Evolutionary conservation across 2,113 vertebrate species (phyloP).

Genomic region (Bombycilla garrulus): DNA sequence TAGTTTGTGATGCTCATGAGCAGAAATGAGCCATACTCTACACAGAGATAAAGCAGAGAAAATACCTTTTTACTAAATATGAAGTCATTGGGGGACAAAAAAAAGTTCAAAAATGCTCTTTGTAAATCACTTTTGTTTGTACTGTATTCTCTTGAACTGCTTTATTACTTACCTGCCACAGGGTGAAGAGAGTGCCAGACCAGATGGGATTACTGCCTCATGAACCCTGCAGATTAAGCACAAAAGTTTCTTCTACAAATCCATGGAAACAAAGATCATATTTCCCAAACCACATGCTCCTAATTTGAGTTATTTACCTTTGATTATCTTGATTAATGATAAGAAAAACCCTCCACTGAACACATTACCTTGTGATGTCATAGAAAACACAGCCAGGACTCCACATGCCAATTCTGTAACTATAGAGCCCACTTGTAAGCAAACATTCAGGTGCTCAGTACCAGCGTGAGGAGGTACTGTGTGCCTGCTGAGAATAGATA

Average conservation of each 20-base stretch:
- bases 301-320: background rate
- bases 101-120: background rate
- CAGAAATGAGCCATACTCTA: background rate
- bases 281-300: background rate
- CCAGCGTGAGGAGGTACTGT: conserved; percentile 86
- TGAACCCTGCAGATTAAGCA: background rate
- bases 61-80: background rate
- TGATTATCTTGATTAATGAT: background rate
- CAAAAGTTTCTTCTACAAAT: background rate
- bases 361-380: conserved; percentile 82
- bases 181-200: background rate
- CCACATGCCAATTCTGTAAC: conserved; percentile 84
- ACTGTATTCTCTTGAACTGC: background rate
- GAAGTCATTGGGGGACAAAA: background rate
- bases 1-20: background rate
- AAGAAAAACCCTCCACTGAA: background rate
- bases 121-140: background rate
- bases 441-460: conserved; percentile 87
- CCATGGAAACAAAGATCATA: background rate
- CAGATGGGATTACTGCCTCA: background rate
- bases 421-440: conserved; percentile 85
- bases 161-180: background rate
- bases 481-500: conserved; percentile 81
- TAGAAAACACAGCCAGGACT: conserved; percentile 87
- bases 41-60: background rate